Evolutionary conservation across 1,140 invertebrate genomes (phyloP).

Genomic region (Drosophila ohnishii): DNA sequence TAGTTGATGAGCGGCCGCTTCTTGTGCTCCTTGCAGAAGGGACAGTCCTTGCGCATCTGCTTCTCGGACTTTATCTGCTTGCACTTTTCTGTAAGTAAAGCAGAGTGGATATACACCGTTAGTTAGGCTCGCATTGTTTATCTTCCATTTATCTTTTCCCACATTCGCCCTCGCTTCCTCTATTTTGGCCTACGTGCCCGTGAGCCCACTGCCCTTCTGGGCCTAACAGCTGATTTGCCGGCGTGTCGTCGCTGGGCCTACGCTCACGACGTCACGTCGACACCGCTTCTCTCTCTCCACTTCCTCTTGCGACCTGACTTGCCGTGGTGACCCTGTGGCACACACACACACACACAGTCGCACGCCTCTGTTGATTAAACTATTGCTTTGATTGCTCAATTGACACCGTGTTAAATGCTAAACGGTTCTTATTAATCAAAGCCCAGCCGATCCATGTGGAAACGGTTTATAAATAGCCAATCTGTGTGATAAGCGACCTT

Average conservation of each 20-base stretch:
- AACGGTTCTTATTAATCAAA: constrained; percentile 59
- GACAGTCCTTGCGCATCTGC: constrained; percentile 83
- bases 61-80: constrained; percentile 69
- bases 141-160: not conserved
- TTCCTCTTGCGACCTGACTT: not conserved
- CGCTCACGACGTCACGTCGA: constrained; percentile 50
- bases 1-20: constrained; percentile 84
- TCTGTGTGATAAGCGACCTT: constrained; percentile 63
- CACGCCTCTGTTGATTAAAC: constrained; percentile 34
- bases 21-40: constrained; percentile 85
- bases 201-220: constrained; percentile 15
- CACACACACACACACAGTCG: constrained; percentile 8
- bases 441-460: constrained; percentile 22
- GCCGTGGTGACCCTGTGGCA: constrained; percentile 60
- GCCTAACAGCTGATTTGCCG: constrained; percentile 41
- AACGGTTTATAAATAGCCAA: constrained; percentile 33
- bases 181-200: constrained; percentile 56
- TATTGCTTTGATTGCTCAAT: constrained; percentile 48
- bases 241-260: constrained; percentile 46
- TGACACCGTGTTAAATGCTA: constrained; percentile 30
- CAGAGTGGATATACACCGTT: constrained; percentile 25
- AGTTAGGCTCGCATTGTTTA: constrained; percentile 14
- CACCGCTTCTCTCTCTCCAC: not conserved
- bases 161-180: not conserved
- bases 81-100: constrained; percentile 76